phyloP scores from a whole-genome alignment of 2,113 vertebrate genomes.

The Passer domesticus region DNA sequence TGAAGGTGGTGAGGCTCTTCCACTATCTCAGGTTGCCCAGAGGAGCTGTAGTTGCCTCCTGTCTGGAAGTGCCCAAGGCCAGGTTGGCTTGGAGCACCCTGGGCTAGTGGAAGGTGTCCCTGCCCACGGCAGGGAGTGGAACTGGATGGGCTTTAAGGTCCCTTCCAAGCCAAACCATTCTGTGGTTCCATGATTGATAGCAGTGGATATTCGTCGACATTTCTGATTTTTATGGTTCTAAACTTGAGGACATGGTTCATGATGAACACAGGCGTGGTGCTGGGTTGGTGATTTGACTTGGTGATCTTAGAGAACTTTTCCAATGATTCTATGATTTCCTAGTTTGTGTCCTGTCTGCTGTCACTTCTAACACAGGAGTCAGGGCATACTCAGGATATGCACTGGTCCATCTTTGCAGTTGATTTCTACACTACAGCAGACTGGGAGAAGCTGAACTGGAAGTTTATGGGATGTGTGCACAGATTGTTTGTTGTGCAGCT shows the following conservation, averaged over 20 bases:
- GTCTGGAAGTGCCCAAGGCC: not conserved
- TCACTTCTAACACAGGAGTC: not conserved
- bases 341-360: not conserved
- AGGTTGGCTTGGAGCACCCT: not conserved
- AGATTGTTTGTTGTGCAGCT: not conserved
- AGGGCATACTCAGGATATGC: not conserved
- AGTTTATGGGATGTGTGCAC: not conserved
- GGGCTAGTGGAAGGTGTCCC: not conserved
- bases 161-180: not conserved
- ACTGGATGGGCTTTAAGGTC: not conserved
- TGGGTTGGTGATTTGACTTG: not conserved
- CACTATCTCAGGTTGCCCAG: not conserved
- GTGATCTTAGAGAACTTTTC: not conserved
- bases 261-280: rapidly evolving
- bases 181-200: not conserved
- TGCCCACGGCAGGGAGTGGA: not conserved
- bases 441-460: not conserved
- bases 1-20: not conserved
- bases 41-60: not conserved
- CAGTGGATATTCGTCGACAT: not conserved
- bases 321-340: rapidly evolving
- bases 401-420: not conserved
- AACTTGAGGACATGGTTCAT: not conserved
- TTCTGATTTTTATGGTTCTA: not conserved
- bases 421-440: not conserved